Percentiles rank a stretch among this genome's conserved stretches.
phyloP scores from a whole-genome alignment of 64 coral and sea anemone species.

The Actinia equina region DNA sequence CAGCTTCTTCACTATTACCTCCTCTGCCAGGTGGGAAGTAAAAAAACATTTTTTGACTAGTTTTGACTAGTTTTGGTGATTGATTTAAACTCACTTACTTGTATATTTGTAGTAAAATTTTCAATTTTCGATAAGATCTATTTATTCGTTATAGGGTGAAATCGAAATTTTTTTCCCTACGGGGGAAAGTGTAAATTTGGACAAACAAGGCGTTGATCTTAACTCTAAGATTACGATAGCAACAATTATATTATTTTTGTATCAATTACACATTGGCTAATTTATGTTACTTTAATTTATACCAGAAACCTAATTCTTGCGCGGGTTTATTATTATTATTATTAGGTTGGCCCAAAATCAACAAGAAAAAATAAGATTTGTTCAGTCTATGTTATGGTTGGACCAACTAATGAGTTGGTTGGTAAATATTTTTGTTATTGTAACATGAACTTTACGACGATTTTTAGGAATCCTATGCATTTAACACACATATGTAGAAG shows the following conservation, averaged over 20 bases:
- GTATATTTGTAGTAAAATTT: neutral
- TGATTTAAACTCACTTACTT: neutral
- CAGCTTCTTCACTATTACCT: neutral
- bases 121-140: too few relatives aligned
- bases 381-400: neutral
- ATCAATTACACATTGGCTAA: neutral
- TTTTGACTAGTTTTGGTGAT: too few relatives aligned
- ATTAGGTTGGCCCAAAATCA: neutral
- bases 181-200: too few relatives aligned
- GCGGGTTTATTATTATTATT: too few relatives aligned
- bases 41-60: neutral
- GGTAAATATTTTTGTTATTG: neutral
- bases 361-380: neutral
- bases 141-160: too few relatives aligned
- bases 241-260: neutral
- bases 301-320: too few relatives aligned
- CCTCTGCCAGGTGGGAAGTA: neutral
- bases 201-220: neutral
- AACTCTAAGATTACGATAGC: neutral
- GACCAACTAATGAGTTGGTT: neutral
- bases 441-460: neutral
- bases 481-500: neutral
- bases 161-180: too few relatives aligned
- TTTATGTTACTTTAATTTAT: neutral
- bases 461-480: too few relatives aligned